Base-by-base conservation (phyloP, 2,888 invertebrate species). In the Antheraea assamensis region DNA sequence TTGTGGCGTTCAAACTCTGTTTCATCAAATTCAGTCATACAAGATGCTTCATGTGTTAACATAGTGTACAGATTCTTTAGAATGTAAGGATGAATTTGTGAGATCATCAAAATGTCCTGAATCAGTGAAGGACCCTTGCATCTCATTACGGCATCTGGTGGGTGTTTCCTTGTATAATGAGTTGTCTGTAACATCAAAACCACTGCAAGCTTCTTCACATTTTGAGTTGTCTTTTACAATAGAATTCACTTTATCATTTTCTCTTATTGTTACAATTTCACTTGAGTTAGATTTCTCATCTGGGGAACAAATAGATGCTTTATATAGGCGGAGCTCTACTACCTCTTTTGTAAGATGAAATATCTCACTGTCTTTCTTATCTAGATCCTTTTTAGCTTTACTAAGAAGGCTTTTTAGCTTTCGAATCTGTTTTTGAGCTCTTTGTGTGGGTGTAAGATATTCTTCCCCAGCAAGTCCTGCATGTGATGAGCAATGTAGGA, bases 21-120 rank as follows among this genome's bases (percentile, higher is more conserved):
- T 84, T 95, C 96, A 78, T 89, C 89, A 74, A 92, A 82, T 64
- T 96, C 94, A 73, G 94, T 95, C 91, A 92, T 93, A 79, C 95
- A 95, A 31, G 93, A 92, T 66, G 90, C 95, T 79, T 96, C 95
- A 84, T 95, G 95, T 72, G 95, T 94, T 55, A 94, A 87, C 82
- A 95, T 93, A 77, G n/a, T 93, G 93, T 73, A 95, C 95, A n/a
- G 96, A 96, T 84, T 97, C 97, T 91, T 97, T 97, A 74, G 97
- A 97, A 90, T 97, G 96, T 76, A 97, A 94, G 73, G 97, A 97
- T 72, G 97, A 97, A 82, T 96, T 96, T 27, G 96, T 96, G 81
- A 97, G 94, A 91, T 98, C 98, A 88, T 98, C 98, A 90, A 97
- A 98, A 91, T 98, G 97, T 68, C 98, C 98, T 13, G 98, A 98